Conservation (phyloP, 2,797 vertebrate genomes). For the Coracias cyanogaster region DNA sequence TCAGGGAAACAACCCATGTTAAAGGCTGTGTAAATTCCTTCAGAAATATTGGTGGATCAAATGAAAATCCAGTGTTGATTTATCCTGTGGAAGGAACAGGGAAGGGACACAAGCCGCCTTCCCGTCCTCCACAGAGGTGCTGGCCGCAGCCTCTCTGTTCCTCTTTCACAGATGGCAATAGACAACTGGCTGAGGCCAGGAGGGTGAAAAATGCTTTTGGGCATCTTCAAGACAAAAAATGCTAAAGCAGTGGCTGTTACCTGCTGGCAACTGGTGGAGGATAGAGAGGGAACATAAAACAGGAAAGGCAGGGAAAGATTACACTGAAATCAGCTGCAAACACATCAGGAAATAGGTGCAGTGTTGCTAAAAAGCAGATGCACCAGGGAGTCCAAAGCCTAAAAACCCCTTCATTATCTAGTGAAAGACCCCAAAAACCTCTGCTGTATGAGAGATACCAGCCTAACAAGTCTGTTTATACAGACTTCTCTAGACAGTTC, state of each 20-base stretch:
- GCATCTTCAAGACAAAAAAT: neutral
- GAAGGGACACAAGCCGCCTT: neutral
- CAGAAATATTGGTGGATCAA: neutral
- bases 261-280: neutral
- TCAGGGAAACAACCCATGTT: neutral
- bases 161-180: neutral
- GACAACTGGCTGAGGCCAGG: neutral
- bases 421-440: neutral
- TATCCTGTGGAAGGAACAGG: neutral
- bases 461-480: constrained; percentile 8
- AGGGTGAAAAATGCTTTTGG: neutral
- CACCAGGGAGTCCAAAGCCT: neutral
- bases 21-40: constrained; percentile 4
- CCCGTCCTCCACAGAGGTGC: neutral
- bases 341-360: neutral
- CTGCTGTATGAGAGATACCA: constrained; percentile 16
- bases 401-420: constrained; percentile 29
- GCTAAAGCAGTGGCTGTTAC: neutral
- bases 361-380: neutral
- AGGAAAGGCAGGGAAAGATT: neutral
- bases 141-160: neutral
- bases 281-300: neutral
- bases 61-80: neutral
- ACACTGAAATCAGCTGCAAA: neutral
- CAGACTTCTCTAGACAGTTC: constrained; percentile 43